Evolutionary conservation across 37 sponge, comb jelly and placozoan genomes (phyloP), one percentile per base, ranked within the genome.

Genomic region (Petrosia ficiformis): DNA sequence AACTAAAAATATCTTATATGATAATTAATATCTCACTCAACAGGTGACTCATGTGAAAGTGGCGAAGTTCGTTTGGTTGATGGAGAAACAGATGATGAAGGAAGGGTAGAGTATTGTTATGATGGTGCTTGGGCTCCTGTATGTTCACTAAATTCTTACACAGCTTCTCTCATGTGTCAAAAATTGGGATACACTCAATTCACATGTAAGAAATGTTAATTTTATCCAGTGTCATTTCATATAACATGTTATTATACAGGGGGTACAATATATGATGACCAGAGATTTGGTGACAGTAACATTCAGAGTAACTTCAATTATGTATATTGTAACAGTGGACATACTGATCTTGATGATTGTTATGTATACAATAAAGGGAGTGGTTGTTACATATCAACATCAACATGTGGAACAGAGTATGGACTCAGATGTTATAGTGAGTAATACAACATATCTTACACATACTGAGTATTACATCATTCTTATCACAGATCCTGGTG

Each of bases 91-190:
- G 22, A 24, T 26, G n/a, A 61, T 22, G 14, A 8, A n/a, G 63
- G 63, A 5, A 61, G 63, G n/a, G 63, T 61, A 6, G 63, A 61
- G n/a, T 26, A 26, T 5, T 61, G 63, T 29, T 61, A 61, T 61
- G 28, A 61, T 26, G 63, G 63, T 5, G 6, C 22, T 61, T 61
- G 63, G 63, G 11, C 63, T n/a, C 28, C 63, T 26, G 6, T 61
- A 8, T 61, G 63, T 61, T 26, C 28, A 26, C 28, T 61, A 26
- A 6, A 8, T n/a, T n/a, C 22, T 26, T n/a, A 22, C 28, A n/a
- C 22, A 26, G 63, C 63, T 61, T 6, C 14, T 22, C 28, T 61
- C 63, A 5, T 61, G 5, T 61, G 63, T 22, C 11, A 61, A 22
- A 5, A 8, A 61, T n/a, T 61, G 22, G 63, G 63, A 8, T 61